These are phyloP conservation scores for Heterohyrax brucei DNA, from an alignment of 2,797 vertebrate species.

Conservation along the genomic window DNA sequence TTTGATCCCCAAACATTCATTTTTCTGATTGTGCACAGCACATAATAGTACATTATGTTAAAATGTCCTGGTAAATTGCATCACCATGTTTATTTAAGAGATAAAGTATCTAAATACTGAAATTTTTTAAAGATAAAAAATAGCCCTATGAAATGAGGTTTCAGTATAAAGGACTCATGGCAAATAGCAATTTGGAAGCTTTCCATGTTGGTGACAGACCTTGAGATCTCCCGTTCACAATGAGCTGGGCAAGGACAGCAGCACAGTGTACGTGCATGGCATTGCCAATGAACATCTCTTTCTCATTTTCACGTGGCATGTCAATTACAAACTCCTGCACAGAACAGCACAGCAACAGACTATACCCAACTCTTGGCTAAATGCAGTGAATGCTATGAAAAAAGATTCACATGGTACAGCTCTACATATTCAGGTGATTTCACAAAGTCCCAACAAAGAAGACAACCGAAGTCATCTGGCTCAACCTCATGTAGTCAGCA, in stretches of 20 bases:
- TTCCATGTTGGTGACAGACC: slow-evolving; percentile 78
- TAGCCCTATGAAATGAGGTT: background rate
- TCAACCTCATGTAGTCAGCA: background rate
- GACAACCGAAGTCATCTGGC: fast-evolving
- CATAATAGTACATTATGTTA: background rate
- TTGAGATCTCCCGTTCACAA: slow-evolving; percentile 85
- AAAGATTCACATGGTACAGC: fast-evolving
- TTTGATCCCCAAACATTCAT: background rate
- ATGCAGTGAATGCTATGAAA: fast-evolving
- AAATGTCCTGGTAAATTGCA: background rate
- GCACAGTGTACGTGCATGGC: slow-evolving; percentile 86
- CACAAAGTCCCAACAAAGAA: background rate
- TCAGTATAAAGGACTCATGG: background rate
- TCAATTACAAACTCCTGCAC: slow-evolving; percentile 90
- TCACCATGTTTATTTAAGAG: background rate
- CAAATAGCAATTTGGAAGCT: background rate
- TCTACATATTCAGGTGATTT: fast-evolving
- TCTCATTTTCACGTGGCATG: slow-evolving; percentile 84
- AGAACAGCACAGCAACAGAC: slow-evolving; percentile 13
- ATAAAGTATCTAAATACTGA: background rate
- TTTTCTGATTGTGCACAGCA: background rate
- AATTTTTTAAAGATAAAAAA: slow-evolving; percentile 38
- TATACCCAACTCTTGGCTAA: background rate
- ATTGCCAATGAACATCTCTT: slow-evolving; percentile 90
- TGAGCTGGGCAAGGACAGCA: slow-evolving; percentile 89